Percentiles rank a stretch among this genome's conserved stretches.
Evolutionary conservation across 2,888 invertebrate genomes (phyloP).

Genomic region (Perdita meconis): DNA sequence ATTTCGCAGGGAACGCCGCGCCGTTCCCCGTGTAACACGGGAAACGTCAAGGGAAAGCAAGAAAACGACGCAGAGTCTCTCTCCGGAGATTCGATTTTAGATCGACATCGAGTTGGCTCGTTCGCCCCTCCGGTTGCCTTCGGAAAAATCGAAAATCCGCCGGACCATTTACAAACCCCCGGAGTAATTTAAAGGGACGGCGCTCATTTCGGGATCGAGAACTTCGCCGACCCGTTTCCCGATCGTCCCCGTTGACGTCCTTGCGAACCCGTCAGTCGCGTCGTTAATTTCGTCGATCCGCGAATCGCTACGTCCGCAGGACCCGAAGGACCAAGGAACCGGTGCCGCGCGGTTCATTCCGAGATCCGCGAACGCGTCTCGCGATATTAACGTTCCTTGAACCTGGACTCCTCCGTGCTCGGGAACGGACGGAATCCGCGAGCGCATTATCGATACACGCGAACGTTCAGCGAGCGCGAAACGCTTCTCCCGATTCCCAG

Average conservation of each 20-base stretch:
- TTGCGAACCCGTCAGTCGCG: no score
- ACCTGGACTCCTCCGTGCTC: not conserved
- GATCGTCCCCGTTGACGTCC: no score
- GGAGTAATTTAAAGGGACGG: constrained; percentile 4
- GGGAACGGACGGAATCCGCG: not conserved
- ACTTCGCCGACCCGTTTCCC: no score
- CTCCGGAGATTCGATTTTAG: constrained; percentile 36
- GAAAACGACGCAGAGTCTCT: constrained; percentile 21
- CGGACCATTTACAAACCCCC: constrained; percentile 17
- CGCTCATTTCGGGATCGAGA: not conserved
- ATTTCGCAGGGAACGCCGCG: constrained; percentile 5
- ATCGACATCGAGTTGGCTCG: constrained; percentile 11
- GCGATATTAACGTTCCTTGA: constrained; percentile 35
- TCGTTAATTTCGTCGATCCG: no score
- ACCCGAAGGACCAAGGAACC: no score
- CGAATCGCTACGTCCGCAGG: no score
- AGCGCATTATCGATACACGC: constrained; percentile 53
- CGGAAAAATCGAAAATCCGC: constrained; percentile 20
- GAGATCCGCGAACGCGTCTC: not conserved
- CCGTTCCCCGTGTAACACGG: not conserved
- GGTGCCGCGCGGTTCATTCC: no score
- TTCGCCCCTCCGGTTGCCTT: not conserved
- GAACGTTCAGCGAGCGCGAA: constrained; percentile 38
- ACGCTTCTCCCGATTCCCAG: constrained; percentile 49
- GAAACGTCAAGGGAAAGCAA: constrained; percentile 1